These are phyloP conservation scores for Trididemnum nubilum DNA, from an alignment of 23 tunicate genomes.

Conservation along the genomic window DNA sequence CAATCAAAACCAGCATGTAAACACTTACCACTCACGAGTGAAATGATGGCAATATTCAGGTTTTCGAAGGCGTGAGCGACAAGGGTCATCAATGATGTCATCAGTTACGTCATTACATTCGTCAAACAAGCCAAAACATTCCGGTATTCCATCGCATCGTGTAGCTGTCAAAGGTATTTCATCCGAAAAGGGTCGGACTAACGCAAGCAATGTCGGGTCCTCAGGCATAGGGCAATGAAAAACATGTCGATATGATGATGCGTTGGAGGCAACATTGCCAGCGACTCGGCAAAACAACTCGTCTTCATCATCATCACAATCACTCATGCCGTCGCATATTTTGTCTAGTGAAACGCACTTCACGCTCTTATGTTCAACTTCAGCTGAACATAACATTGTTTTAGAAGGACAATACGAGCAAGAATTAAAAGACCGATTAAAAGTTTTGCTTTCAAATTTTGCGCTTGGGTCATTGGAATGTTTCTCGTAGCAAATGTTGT, in stretches of 20 bases:
- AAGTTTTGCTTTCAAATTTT: not conserved
- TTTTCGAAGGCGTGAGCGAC: not conserved
- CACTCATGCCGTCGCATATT: slow-evolving; percentile 29
- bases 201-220: not conserved
- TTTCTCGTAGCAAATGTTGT: not conserved
- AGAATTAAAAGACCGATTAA: not conserved
- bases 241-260: not conserved
- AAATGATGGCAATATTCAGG: slow-evolving; percentile 46
- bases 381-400: not conserved
- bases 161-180: slow-evolving; percentile 22
- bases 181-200: not conserved
- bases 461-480: not conserved
- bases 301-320: slow-evolving; percentile 37
- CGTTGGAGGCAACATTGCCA: not conserved
- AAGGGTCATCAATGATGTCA: not conserved
- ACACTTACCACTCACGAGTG: not conserved
- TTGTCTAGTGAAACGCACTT: not conserved
- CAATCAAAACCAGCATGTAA: too few relatives aligned
- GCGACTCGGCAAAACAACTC: slow-evolving; percentile 29
- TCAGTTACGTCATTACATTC: slow-evolving; percentile 44
- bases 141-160: slow-evolving; percentile 55
- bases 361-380: not conserved
- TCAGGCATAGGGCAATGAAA: slow-evolving; percentile 23
- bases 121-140: slow-evolving; percentile 51
- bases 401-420: not conserved